Conservation (phyloP, 2,888 invertebrate species). For the Caenorhabditis sulstoni region DNA sequence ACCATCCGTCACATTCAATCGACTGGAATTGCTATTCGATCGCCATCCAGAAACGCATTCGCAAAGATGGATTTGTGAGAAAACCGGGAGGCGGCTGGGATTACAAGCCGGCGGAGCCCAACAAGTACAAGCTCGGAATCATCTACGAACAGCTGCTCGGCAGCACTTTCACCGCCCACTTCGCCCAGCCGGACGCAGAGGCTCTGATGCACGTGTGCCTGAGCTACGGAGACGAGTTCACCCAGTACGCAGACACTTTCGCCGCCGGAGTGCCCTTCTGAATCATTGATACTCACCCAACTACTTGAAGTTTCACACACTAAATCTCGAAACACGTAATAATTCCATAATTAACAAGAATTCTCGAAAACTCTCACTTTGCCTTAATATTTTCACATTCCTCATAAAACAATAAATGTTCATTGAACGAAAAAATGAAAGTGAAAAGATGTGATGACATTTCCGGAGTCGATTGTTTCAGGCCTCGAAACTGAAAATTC, state of each 20-base stretch:
- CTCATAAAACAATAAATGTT: too few species aligned
- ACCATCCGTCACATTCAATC: conserved; percentile 35
- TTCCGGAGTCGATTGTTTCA: too few species aligned
- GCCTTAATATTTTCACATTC: too few species aligned
- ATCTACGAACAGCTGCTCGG: conserved; percentile 34
- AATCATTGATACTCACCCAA: conserved; percentile 1
- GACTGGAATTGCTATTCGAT: conserved; percentile 23
- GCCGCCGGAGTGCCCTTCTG: conserved; percentile 62
- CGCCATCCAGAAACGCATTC: conserved; percentile 13
- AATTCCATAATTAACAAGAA: neutral
- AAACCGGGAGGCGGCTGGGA: conserved; percentile 11
- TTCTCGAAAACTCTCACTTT: too few species aligned
- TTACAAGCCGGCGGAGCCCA: conserved; percentile 7
- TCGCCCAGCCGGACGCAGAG: conserved; percentile 74
- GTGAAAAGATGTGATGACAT: too few species aligned
- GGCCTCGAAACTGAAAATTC: too few species aligned
- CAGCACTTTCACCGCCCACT: conserved; percentile 62
- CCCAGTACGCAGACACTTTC: conserved; percentile 67
- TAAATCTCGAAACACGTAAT: conserved; percentile 5
- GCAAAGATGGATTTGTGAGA: conserved; percentile 31
- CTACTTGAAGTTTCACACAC: neutral
- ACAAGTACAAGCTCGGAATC: neutral
- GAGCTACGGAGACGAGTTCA: conserved; percentile 74
- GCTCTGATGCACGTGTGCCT: conserved; percentile 75
- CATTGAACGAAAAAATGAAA: too few species aligned